Percentiles rank a stretch among this genome's conserved stretches.
Conservation (phyloP, 2,888 invertebrate genomes). For the Platycnemis pennipes region DNA sequence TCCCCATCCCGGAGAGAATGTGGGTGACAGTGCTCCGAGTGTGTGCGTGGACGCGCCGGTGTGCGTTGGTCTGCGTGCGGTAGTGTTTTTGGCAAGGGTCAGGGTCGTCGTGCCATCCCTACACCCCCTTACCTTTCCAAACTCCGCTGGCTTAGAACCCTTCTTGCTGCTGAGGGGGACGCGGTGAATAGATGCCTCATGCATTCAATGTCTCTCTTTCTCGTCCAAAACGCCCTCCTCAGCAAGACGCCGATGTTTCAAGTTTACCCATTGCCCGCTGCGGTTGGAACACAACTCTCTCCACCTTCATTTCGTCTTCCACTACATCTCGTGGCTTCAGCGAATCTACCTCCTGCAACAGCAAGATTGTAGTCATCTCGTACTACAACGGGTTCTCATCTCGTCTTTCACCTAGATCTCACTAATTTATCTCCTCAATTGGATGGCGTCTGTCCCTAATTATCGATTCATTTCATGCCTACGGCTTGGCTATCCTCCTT, state of each 20-base stretch:
- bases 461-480: too few species aligned
- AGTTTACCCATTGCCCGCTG: too few species aligned
- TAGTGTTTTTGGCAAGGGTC: conserved; percentile 65
- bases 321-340: background rate
- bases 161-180: background rate
- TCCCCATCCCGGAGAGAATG: conserved; percentile 1
- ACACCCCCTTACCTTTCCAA: background rate
- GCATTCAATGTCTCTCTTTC: background rate
- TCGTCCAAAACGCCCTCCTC: background rate
- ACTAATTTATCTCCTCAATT: too few species aligned
- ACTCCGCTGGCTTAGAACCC: background rate
- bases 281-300: too few species aligned
- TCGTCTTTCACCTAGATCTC: too few species aligned
- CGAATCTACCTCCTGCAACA: background rate
- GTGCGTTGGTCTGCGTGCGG: conserved; percentile 56
- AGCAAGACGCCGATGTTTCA: too few species aligned
- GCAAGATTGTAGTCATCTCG: too few species aligned
- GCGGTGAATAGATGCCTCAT: background rate
- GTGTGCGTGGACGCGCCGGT: conserved; percentile 29
- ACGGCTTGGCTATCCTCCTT: too few species aligned
- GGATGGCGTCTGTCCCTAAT: too few species aligned
- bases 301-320: background rate
- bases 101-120: conserved; percentile 58
- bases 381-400: too few species aligned
- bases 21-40: conserved; percentile 41